These are phyloP conservation scores for Endotricha flammealis DNA, from an alignment of 2,888 invertebrate species.

Conservation along the genomic window DNA sequence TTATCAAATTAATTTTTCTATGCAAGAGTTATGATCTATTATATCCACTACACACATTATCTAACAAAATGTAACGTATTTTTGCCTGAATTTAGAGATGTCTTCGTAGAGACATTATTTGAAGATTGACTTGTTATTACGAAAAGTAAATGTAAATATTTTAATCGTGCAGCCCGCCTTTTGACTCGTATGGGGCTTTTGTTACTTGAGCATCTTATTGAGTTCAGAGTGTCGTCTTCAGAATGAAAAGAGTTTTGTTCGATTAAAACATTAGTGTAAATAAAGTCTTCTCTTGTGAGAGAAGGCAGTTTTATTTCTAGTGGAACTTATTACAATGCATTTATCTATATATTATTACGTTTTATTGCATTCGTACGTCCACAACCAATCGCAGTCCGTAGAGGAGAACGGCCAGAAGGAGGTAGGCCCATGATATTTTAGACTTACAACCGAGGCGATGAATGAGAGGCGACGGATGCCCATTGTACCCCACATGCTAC, in stretches of 20 bases:
- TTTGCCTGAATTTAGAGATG: constrained; percentile 72
- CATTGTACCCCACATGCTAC: neutral
- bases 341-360: constrained; percentile 76
- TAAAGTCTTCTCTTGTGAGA: constrained; percentile 55
- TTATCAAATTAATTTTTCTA: constrained; percentile 72
- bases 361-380: constrained; percentile 78
- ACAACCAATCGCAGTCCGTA: constrained; percentile 78
- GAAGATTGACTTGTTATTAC: constrained; percentile 65
- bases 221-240: constrained; percentile 57
- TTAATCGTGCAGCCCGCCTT: constrained; percentile 63
- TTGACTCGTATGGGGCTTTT: constrained; percentile 69
- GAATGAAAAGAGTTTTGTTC: constrained; percentile 63
- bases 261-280: constrained; percentile 55
- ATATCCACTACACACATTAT: constrained; percentile 68
- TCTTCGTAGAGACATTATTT: constrained; percentile 75
- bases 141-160: constrained; percentile 73
- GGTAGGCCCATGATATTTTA: constrained; percentile 70
- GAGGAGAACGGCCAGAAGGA: constrained; percentile 77
- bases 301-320: constrained; percentile 60
- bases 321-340: constrained; percentile 72
- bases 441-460: constrained; percentile 40
- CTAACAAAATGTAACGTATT: constrained; percentile 57
- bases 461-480: constrained; percentile 43
- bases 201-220: constrained; percentile 58
- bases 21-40: constrained; percentile 72